A percentile compares a stretch with the other conserved stretches of the same genome.
These are phyloP conservation scores for Enoplosus armatus DNA, from an alignment of 2,797 vertebrate species.

Conservation along the genomic window DNA sequence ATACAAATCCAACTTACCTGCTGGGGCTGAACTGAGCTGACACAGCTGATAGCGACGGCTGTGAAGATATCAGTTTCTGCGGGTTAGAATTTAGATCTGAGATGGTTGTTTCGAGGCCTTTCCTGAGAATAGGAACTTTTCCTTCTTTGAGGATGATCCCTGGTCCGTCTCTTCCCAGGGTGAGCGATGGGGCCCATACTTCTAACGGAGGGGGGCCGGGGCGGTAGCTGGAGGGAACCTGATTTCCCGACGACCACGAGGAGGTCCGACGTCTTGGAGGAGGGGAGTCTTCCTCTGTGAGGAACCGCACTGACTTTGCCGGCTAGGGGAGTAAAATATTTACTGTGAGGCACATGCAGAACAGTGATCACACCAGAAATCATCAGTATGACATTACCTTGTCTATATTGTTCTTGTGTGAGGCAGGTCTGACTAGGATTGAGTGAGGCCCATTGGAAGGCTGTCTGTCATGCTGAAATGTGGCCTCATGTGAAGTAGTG, in stretches of 20 bases:
- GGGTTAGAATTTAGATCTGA: slow-evolving; percentile 72
- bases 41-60: slow-evolving; percentile 68
- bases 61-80: slow-evolving; percentile 68
- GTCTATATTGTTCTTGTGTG: slow-evolving; percentile 87
- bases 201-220: slow-evolving; percentile 81
- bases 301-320: slow-evolving; percentile 94
- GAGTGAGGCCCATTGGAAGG: slow-evolving; percentile 87
- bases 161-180: slow-evolving; percentile 87
- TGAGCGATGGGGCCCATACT: slow-evolving; percentile 81
- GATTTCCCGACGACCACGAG: slow-evolving; percentile 84
- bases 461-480: slow-evolving; percentile 73
- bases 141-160: slow-evolving; percentile 88
- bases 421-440: slow-evolving; percentile 95
- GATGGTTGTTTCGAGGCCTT: slow-evolving; percentile 76
- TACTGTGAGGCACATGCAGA: slow-evolving; percentile 11
- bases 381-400: slow-evolving; percentile 87
- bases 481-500: slow-evolving; percentile 78
- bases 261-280: slow-evolving; percentile 82
- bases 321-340: slow-evolving; percentile 81
- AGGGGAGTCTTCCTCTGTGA: slow-evolving; percentile 90
- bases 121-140: slow-evolving; percentile 84
- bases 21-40: slow-evolving; percentile 84
- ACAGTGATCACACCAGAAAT: slow-evolving; percentile 4
- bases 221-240: slow-evolving; percentile 59
- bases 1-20: slow-evolving; percentile 81